phyloP scores from a whole-genome alignment of 2,113 vertebrate genomes.

The Hemibagrus wyckioides region DNA sequence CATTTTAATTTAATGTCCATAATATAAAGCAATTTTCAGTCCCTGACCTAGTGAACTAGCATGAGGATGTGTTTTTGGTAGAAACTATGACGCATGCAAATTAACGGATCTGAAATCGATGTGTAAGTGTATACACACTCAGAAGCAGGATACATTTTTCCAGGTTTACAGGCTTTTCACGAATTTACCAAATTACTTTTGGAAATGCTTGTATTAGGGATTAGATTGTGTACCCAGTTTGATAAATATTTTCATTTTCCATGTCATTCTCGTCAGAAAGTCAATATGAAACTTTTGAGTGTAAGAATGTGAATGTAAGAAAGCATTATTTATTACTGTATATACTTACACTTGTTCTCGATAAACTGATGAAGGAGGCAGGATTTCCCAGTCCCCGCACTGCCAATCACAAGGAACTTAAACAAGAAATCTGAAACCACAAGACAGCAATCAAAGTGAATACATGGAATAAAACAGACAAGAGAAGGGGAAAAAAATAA shows the following conservation, averaged over 20 bases:
- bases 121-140: neutral
- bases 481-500: conserved; percentile 14
- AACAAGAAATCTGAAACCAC: conserved; percentile 88
- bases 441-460: conserved; percentile 11
- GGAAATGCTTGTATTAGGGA: neutral
- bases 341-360: conserved; percentile 88
- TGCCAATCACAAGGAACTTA: conserved; percentile 95
- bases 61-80: neutral
- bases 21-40: neutral
- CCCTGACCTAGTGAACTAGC: neutral
- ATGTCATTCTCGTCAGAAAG: neutral
- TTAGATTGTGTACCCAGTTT: neutral
- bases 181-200: neutral
- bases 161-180: neutral
- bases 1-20: neutral
- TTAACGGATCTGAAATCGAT: neutral
- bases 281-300: conserved; percentile 12
- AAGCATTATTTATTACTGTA: neutral
- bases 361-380: conserved; percentile 96
- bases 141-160: neutral
- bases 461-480: conserved; percentile 22
- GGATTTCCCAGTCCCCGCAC: conserved; percentile 90
- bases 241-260: neutral
- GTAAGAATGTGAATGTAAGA: neutral
- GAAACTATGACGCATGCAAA: neutral